Evolutionary conservation across 1,140 invertebrate genomes (phyloP).

Genomic region (Sitophilus oryzae): DNA sequence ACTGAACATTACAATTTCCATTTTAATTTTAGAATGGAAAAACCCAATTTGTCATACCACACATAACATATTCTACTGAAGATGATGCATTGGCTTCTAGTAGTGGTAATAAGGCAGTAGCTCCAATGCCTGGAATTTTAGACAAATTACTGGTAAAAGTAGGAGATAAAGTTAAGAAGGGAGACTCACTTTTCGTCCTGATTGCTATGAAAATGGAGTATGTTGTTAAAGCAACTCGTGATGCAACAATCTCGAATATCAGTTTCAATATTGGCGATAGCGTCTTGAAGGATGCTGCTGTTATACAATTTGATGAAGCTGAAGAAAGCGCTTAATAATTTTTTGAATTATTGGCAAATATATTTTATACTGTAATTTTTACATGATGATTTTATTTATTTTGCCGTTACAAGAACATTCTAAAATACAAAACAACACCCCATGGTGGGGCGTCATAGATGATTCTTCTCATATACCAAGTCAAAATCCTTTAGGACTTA

Average conservation of each 20-base stretch:
- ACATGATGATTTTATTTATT: too few relatives aligned
- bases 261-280: constrained; percentile 72
- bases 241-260: constrained; percentile 70
- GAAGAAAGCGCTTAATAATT: not conserved
- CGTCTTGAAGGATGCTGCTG: constrained; percentile 66
- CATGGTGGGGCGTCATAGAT: too few relatives aligned
- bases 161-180: constrained; percentile 73
- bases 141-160: constrained; percentile 81
- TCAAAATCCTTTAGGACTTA: too few relatives aligned
- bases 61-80: constrained; percentile 49
- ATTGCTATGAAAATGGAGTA: constrained; percentile 99
- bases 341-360: too few relatives aligned
- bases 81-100: constrained; percentile 27
- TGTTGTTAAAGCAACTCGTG: constrained; percentile 72
- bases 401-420: too few relatives aligned
- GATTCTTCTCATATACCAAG: too few relatives aligned
- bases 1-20: not conserved
- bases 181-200: constrained; percentile 82
- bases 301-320: constrained; percentile 49
- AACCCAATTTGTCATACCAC: constrained; percentile 46
- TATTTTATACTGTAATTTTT: too few relatives aligned
- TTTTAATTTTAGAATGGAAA: constrained; percentile 48
- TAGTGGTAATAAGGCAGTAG: constrained; percentile 54
- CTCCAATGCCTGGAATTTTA: constrained; percentile 94
- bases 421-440: too few relatives aligned